Percentiles rank a stretch among this genome's conserved stretches.
phyloP scores from a whole-genome alignment of 2,797 vertebrate genomes.

The Cygnus olor region DNA sequence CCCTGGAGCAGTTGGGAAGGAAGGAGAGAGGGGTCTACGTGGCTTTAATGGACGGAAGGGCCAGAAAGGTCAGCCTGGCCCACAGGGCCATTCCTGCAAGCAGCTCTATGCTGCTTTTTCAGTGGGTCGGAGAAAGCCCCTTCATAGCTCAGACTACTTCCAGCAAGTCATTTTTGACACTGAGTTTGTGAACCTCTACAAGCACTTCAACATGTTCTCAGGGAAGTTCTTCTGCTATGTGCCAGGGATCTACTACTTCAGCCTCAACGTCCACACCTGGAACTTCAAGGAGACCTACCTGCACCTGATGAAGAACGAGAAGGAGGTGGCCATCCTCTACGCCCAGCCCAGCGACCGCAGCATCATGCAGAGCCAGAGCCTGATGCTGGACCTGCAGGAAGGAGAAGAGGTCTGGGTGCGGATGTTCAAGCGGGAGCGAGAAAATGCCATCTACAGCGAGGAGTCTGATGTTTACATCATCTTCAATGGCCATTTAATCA shows the following conservation, averaged over 20 bases:
- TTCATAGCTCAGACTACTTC: slow-evolving; percentile 85
- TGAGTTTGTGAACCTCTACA: slow-evolving; percentile 84
- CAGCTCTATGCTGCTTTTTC: slow-evolving; percentile 83
- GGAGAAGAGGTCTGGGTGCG: slow-evolving; percentile 86
- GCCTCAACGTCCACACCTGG: slow-evolving; percentile 90
- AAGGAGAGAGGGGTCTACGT: slow-evolving; percentile 74
- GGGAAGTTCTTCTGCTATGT: slow-evolving; percentile 84
- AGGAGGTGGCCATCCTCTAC: slow-evolving; percentile 83
- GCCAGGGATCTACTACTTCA: slow-evolving; percentile 88
- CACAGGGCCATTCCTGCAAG: slow-evolving; percentile 83
- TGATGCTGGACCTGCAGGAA: slow-evolving; percentile 83
- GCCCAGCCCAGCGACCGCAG: slow-evolving; percentile 89
- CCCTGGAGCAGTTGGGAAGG: slow-evolving; percentile 77
- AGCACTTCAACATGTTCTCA: slow-evolving; percentile 87
- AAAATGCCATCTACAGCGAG: slow-evolving; percentile 88
- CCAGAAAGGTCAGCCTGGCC: slow-evolving; percentile 83
- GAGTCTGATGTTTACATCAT: slow-evolving; percentile 86
- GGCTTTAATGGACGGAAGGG: slow-evolving; percentile 83
- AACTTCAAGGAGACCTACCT: slow-evolving; percentile 92
- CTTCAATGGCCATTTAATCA: slow-evolving; percentile 88
- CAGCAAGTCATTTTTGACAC: slow-evolving; percentile 85
- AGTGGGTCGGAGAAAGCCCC: slow-evolving; percentile 83
- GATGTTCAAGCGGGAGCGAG: slow-evolving; percentile 85
- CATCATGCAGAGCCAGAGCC: slow-evolving; percentile 92
- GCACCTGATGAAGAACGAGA: slow-evolving; percentile 86